Evolutionary conservation across 2,888 invertebrate genomes (phyloP).

Genomic region (Smittia aterrima): DNA sequence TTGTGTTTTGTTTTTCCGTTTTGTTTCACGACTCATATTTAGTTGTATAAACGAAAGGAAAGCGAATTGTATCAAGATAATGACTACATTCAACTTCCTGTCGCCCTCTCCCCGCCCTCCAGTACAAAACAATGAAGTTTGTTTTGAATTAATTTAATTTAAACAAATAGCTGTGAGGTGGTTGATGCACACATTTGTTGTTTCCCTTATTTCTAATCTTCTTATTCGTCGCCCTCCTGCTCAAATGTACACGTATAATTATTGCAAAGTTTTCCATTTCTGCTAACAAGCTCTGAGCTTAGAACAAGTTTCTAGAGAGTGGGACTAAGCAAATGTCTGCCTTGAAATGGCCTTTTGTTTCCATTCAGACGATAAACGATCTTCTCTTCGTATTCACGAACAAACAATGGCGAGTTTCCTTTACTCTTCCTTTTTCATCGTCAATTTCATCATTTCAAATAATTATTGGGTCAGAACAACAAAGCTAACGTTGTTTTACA

Average conservation of each 20-base stretch:
- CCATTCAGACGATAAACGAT: neutral
- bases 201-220: neutral
- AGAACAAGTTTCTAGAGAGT: too few relatives aligned
- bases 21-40: neutral
- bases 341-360: neutral
- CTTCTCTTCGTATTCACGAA: neutral
- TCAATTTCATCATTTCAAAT: neutral
- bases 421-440: neutral
- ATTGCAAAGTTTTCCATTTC: conserved; percentile 25
- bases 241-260: neutral
- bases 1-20: neutral
- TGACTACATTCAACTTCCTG: conserved; percentile 8
- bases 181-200: conserved; percentile 27
- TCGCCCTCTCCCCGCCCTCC: neutral
- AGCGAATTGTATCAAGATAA: conserved; percentile 29
- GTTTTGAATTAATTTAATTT: conserved; percentile 35
- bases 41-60: neutral
- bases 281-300: neutral
- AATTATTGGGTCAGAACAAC: conserved; percentile 26
- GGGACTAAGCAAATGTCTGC: neutral
- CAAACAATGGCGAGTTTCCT: neutral
- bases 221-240: neutral
- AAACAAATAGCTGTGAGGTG: conserved; percentile 37
- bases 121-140: neutral
- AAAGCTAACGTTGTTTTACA: neutral